These are phyloP conservation scores for Uropetala carovei DNA, from an alignment of 2,888 invertebrate species.

Conservation along the genomic window DNA sequence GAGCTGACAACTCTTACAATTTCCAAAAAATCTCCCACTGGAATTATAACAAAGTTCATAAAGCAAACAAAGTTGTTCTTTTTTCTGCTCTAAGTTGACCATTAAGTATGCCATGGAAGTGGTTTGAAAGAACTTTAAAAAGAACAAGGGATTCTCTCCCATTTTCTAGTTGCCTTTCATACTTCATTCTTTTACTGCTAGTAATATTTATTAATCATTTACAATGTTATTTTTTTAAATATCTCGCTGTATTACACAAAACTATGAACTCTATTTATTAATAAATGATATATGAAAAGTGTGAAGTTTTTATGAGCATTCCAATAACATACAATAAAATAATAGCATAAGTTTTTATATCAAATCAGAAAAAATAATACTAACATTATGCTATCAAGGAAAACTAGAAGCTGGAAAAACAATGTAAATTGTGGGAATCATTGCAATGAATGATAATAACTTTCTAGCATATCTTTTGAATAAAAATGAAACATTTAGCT, in stretches of 20 bases:
- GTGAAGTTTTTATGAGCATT: neutral
- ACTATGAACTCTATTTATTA: neutral
- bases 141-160: neutral
- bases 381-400: neutral
- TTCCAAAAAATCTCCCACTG: no score
- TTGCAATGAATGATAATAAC: neutral
- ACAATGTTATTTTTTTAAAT: conserved; percentile 31
- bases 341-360: neutral
- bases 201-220: neutral
- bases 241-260: neutral
- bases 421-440: neutral
- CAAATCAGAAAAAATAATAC: neutral
- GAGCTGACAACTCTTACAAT: no score
- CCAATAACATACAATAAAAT: neutral
- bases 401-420: no score
- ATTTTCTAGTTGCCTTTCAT: neutral
- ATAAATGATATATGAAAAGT: neutral
- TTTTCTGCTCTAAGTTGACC: no score
- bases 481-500: neutral
- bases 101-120: no score
- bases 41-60: no score
- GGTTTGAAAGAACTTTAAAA: no score
- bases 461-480: neutral
- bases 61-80: no score
- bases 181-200: neutral